Evolutionary conservation across 2,888 invertebrate species (phyloP), one percentile per base, ranked within the genome.

Genomic region (Caradrina kadenii): DNA sequence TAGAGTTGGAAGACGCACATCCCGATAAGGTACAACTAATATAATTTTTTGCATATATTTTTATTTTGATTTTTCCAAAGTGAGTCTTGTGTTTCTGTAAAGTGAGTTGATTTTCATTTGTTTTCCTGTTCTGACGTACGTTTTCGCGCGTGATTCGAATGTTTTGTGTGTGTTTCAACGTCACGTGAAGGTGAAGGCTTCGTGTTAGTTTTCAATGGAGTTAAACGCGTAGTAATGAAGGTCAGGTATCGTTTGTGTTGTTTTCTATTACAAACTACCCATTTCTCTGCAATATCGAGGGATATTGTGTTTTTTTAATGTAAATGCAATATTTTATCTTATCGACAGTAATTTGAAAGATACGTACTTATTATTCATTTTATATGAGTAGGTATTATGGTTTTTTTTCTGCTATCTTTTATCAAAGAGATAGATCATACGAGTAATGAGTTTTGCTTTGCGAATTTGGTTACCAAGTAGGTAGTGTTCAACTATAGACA

Each of bases 1-100:
- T 98, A 81, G 98, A 98, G 93, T 93, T 98, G 83, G 98, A 98
- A 91, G 97, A 97, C 91, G 96, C 96, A 73, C 91, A 93, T 82
- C 96, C 96, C 72, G 95, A 95, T 84, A 95, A 95, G 95, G 95
- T 95, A 79, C 8, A 45, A 53, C 6, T 1, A 15, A 45, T 42
- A 26, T 8, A 4, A n/a, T 31, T 55, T 49, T 39, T 26, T 26
- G 4, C 26, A 21, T 22, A 39, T 19, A 52, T 50, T 26, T 11
- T 10, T 26, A 10, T 35, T 13, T 1, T 10, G 0, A 26, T n/a
- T 31, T 21, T 49, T 1, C 10, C 17, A 15, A 11, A 39, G 50
- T 35, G 63, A 45, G 19, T 63, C 13, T 26, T 15, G 49, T 45
- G 42, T 50, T 42, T 42, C 8, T 22, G 42, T 64, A 60, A 56